Conservation (phyloP, 37 sponge, comb jelly and placozoan genomes). For the Spongia lamella region DNA sequence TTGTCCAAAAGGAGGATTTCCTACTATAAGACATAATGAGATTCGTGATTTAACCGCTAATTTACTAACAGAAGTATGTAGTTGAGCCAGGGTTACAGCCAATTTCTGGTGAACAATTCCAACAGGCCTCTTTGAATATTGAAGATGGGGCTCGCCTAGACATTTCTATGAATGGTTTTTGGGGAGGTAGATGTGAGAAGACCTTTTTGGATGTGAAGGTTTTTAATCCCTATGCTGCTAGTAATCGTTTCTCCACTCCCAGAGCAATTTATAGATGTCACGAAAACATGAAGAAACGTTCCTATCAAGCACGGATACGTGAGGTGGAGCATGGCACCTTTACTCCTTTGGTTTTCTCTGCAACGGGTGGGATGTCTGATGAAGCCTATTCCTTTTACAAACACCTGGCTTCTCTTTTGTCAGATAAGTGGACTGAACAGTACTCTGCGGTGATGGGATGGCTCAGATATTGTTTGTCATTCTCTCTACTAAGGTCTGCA, state of each 20-base stretch:
- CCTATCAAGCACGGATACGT: slow-evolving; percentile 5
- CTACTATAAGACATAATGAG: slow-evolving; percentile 5
- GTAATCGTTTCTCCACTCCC: background rate
- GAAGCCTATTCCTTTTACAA: background rate
- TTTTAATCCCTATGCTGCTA: slow-evolving; percentile 13
- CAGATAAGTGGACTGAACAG: slow-evolving; percentile 2
- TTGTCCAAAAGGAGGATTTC: slow-evolving; percentile 8
- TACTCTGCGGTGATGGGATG: background rate
- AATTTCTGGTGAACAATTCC: background rate
- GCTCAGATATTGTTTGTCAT: slow-evolving; percentile 9
- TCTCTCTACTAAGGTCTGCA: slow-evolving; percentile 6
- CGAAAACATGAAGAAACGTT: slow-evolving; percentile 7
- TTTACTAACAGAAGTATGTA: slow-evolving; percentile 2
- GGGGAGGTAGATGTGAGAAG: background rate
- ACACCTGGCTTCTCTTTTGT: background rate
- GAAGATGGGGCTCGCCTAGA: slow-evolving; percentile 3
- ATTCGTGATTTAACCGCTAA: background rate
- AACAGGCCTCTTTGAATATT: background rate
- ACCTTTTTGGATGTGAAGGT: slow-evolving; percentile 11
- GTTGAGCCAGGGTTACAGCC: slow-evolving; percentile 11
- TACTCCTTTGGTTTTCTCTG: slow-evolving; percentile 14
- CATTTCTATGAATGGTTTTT: background rate
- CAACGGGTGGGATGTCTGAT: slow-evolving; percentile 10
- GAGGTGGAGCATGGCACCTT: slow-evolving; percentile 24
- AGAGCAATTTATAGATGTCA: slow-evolving; percentile 3